Evolutionary conservation across 2,797 vertebrate species (phyloP).

Genomic region (Enteromius unitaeniatus): DNA sequence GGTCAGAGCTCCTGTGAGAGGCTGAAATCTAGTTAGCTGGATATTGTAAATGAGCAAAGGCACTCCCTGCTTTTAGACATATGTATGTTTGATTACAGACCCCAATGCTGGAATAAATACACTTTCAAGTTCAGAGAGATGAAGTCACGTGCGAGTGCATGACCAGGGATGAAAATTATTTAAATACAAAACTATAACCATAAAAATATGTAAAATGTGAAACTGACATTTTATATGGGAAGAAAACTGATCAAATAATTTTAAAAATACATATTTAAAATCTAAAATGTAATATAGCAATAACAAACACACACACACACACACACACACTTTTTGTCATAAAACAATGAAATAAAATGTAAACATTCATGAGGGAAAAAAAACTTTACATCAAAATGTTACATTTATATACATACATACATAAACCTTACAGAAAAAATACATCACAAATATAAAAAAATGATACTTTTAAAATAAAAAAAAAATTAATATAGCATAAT

Average conservation of each 20-base stretch:
- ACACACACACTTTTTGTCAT: background rate
- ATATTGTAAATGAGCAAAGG: constrained; percentile 13
- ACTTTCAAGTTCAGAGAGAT: background rate
- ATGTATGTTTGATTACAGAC: constrained; percentile 4
- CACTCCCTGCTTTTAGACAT: constrained; percentile 9
- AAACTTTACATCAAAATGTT: too few species aligned
- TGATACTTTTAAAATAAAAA: background rate
- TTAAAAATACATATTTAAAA: background rate
- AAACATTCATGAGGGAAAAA: too few species aligned
- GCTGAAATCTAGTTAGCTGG: constrained; percentile 23
- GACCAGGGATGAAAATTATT: background rate
- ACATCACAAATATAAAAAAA: background rate
- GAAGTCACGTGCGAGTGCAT: background rate
- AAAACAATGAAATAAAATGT: background rate
- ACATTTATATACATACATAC: background rate
- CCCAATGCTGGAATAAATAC: background rate
- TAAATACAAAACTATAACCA: background rate
- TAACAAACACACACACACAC: background rate
- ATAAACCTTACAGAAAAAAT: background rate
- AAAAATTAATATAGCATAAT: background rate
- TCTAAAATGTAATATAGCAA: background rate
- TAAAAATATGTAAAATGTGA: background rate
- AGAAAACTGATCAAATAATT: background rate
- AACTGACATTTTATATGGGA: background rate
- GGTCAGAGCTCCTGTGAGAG: constrained; percentile 3